Percentiles rank a stretch among this genome's conserved stretches.
These are phyloP conservation scores for Cylas formicarius DNA, from an alignment of 1,140 invertebrate species.

Conservation along the genomic window DNA sequence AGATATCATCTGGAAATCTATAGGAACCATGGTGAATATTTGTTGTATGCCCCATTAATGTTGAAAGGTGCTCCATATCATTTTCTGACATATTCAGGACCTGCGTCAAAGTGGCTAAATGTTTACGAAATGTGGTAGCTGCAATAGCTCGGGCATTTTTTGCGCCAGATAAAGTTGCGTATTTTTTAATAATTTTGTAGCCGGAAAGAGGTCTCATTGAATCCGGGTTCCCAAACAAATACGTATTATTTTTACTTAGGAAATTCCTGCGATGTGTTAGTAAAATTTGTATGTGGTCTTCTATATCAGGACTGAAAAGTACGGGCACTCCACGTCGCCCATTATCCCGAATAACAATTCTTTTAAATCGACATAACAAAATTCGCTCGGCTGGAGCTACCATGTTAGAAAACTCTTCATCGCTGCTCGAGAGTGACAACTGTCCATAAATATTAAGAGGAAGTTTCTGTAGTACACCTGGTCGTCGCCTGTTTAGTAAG, in stretches of 20 bases:
- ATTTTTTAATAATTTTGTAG: conserved; percentile 31
- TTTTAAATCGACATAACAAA: conserved; percentile 22
- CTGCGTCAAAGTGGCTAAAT: conserved; percentile 37
- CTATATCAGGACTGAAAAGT: conserved; percentile 21
- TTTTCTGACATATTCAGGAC: conserved; percentile 33
- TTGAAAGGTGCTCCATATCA: conserved; percentile 34
- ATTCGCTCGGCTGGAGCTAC: conserved; percentile 16
- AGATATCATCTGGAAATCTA: conserved; percentile 29
- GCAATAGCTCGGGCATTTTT: conserved; percentile 31
- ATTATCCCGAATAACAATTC: conserved; percentile 23
- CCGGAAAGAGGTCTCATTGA: conserved; percentile 21
- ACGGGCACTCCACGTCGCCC: conserved; percentile 24
- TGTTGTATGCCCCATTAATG: conserved; percentile 33
- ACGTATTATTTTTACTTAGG: conserved; percentile 11
- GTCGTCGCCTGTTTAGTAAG: conserved; percentile 30
- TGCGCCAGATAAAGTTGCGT: conserved; percentile 27
- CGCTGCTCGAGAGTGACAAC: no score
- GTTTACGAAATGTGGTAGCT: conserved; percentile 33
- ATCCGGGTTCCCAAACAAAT: conserved; percentile 28
- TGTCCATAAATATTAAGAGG: conserved; percentile 5
- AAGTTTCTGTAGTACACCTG: conserved; percentile 29
- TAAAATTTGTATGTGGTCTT: conserved; percentile 18
- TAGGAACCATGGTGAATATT: conserved; percentile 17
- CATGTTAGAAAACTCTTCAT: conserved; percentile 23
- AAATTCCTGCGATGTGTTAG: conserved; percentile 11